Conservation (phyloP, 2,797 vertebrate species). For the Eulemur rubriventer region DNA sequence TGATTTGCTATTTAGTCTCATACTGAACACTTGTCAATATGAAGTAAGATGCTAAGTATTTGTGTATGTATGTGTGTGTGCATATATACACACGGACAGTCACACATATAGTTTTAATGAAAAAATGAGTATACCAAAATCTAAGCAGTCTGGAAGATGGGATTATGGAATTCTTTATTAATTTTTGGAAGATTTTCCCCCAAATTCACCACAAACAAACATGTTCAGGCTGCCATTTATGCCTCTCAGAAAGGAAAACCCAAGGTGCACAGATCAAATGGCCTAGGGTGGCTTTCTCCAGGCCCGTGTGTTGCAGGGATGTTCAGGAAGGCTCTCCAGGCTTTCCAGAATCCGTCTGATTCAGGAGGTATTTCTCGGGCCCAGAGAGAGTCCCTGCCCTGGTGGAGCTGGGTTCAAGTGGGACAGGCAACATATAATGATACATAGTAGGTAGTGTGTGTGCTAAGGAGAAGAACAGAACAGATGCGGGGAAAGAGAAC, state of each 20-base stretch:
- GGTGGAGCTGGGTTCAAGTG: neutral
- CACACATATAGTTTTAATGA: neutral
- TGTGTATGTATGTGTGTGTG: neutral
- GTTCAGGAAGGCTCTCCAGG: neutral
- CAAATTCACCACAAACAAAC: neutral
- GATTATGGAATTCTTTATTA: neutral
- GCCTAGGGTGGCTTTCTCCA: neutral
- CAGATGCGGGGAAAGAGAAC: neutral
- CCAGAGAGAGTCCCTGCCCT: neutral
- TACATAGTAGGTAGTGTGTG: neutral
- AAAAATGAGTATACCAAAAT: neutral
- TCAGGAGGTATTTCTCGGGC: neutral
- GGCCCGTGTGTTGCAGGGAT: neutral
- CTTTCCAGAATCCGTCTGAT: neutral
- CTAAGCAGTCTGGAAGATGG: neutral
- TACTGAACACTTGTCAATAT: neutral
- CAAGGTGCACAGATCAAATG: too few species aligned
- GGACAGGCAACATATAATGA: neutral
- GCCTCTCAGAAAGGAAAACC: neutral
- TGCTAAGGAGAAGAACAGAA: neutral
- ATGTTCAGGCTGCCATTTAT: neutral
- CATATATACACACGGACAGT: neutral
- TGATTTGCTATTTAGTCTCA: neutral
- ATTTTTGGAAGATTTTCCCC: neutral
- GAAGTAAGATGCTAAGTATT: neutral